Evolutionary conservation across 2,113 vertebrate genomes (phyloP).

Genomic region (Andinoacara biseriatus): DNA sequence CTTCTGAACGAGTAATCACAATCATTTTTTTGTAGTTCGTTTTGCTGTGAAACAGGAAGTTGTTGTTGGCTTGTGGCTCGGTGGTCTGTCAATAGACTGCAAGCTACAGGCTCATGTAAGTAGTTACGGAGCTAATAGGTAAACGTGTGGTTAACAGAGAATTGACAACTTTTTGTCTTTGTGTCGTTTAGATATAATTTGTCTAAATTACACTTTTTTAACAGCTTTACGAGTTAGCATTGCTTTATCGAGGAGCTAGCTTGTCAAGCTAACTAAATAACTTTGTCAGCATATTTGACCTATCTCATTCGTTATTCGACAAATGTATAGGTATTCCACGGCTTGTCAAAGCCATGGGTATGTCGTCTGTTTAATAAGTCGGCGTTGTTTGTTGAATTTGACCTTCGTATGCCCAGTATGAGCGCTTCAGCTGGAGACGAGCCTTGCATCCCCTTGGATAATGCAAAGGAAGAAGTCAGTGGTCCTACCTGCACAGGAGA

Average conservation of each 20-base stretch:
- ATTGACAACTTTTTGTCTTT: background rate
- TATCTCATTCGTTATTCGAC: background rate
- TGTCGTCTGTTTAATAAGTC: background rate
- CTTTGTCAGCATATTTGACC: background rate
- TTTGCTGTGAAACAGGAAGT: conserved; percentile 55
- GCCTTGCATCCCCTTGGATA: conserved; percentile 41
- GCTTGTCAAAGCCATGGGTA: background rate
- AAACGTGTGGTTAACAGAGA: background rate
- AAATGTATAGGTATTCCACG: background rate
- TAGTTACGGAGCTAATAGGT: background rate
- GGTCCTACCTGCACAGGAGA: conserved; percentile 49
- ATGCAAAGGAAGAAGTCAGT: conserved; percentile 48
- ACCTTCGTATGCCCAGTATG: conserved; percentile 52
- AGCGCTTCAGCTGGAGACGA: conserved; percentile 58
- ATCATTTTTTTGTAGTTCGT: background rate
- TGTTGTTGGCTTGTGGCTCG: background rate
- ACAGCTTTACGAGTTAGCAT: background rate
- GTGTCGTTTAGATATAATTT: background rate
- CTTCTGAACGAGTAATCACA: background rate
- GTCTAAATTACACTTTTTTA: background rate
- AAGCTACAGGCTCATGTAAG: background rate
- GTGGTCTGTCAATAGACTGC: conserved; percentile 12
- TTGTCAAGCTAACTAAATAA: conserved; percentile 33
- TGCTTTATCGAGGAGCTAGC: conserved; percentile 35
- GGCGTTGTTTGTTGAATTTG: background rate